Evolutionary conservation across 2,888 invertebrate species (phyloP), one percentile per base, ranked within the genome.

Genomic region (Argyra leucocephala): DNA sequence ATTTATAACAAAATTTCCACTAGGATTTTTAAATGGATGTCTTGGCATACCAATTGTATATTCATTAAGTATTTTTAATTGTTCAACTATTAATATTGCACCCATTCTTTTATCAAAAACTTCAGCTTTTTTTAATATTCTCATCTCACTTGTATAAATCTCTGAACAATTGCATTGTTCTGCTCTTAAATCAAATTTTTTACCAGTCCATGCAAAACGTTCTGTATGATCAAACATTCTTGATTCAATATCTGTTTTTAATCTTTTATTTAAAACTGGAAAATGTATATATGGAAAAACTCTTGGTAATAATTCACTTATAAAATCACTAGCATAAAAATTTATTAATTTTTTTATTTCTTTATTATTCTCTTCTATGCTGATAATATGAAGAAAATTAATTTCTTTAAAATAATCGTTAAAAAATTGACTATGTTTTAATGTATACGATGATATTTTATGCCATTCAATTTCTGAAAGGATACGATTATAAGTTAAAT

Each of bases 101-200:
- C 48, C 48, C 9, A 48, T 18, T 48, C 12, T 48, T 48, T 48
- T 48, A 48, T 48, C 9, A 48, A 48, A 48, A 18, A n/a, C n/a
- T 48, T 48, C 48, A 48, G 48, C 48, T 48, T 48, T 15, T 48
- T 48, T 48, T 48, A 48, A 48, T 48, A 48, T 48, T 48, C n/a
- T 48, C 18, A 18, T 15, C 1, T n/a, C 18, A 15, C 1, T 48
- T 48, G 48, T 48, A n/a, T 18, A 2, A 1, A n/a, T 18, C 18
- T 48, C 48, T 12, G 48, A 18, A 48, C 48, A 48, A 48, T 48
- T 48, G 18, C 48, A 48, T 18, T 48, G 48, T 12, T 5, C 18
- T 18, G 48, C 18, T 48, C 48, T 48, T n/a, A 48, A 18, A 48
- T 48, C n/a, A 48, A 48, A 48, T 48, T 18, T 48, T 48, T 48